Percentiles rank a stretch among this genome's conserved stretches.
phyloP scores from a whole-genome alignment of 2,797 vertebrate species.

The Siniperca obscura region DNA sequence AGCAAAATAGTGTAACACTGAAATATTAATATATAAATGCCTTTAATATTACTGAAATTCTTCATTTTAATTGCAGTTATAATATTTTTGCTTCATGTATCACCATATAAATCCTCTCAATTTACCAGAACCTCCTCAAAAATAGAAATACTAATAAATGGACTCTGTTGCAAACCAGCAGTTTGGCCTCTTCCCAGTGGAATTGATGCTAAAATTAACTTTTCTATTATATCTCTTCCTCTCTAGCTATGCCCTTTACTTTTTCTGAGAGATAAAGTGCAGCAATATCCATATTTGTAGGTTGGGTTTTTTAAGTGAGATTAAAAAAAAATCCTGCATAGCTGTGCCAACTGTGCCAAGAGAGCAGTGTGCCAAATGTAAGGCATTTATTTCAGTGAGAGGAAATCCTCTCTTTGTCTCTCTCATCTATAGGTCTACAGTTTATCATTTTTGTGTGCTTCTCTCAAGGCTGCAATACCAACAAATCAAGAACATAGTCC shows the following conservation, averaged over 20 bases:
- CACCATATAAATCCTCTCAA: background rate
- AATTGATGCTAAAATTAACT: slow-evolving; percentile 50
- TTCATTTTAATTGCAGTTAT: background rate
- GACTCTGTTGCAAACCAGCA: background rate
- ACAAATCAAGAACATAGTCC: background rate
- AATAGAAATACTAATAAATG: slow-evolving; percentile 6
- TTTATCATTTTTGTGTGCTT: slow-evolving; percentile 14
- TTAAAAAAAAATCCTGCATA: slow-evolving; percentile 35
- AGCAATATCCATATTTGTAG: slow-evolving; percentile 9
- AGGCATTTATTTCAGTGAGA: slow-evolving; percentile 41
- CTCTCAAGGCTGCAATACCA: slow-evolving; percentile 2
- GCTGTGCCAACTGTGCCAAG: slow-evolving; percentile 65
- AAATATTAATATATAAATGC: background rate
- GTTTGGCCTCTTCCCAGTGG: slow-evolving; percentile 17
- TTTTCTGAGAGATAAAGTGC: slow-evolving; percentile 19
- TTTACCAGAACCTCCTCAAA: background rate
- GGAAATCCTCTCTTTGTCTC: slow-evolving; percentile 73
- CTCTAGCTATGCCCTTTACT: slow-evolving; percentile 43
- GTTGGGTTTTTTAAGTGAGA: slow-evolving; percentile 27
- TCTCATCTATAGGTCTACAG: slow-evolving; percentile 23
- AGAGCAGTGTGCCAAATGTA: slow-evolving; percentile 64
- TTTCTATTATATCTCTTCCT: slow-evolving; percentile 47
- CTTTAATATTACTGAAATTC: background rate
- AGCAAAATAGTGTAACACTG: background rate
- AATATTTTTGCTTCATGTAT: background rate